These are phyloP conservation scores for Proteles cristata DNA, from an alignment of 2,113 vertebrate species.

Conservation along the genomic window DNA sequence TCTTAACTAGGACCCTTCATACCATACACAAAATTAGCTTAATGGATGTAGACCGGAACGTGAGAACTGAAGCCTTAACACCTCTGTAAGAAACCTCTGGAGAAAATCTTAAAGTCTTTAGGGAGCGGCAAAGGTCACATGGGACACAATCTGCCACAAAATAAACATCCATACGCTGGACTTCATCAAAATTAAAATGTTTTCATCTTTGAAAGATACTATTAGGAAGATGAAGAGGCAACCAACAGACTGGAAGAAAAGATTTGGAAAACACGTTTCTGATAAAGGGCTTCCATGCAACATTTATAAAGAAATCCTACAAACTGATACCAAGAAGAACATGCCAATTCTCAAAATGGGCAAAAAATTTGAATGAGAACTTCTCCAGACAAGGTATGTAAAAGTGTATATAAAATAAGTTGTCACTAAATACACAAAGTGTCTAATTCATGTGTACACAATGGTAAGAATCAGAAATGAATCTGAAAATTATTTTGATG, in stretches of 20 bases:
- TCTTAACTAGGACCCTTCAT: background rate
- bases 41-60: background rate
- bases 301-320: conserved; percentile 12
- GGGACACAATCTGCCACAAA: background rate
- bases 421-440: background rate
- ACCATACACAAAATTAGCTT: background rate
- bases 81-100: background rate
- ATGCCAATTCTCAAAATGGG: background rate
- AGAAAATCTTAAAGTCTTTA: background rate
- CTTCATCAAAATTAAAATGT: background rate
- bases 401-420: background rate
- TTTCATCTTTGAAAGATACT: background rate
- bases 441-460: background rate
- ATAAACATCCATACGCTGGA: background rate
- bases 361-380: background rate
- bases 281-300: background rate
- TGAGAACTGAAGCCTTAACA: background rate
- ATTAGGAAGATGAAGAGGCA: background rate
- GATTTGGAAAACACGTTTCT: background rate
- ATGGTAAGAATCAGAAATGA: background rate
- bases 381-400: background rate
- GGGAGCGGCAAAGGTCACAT: background rate
- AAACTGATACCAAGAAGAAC: background rate
- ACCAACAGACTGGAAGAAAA: background rate
- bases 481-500: background rate